Evolutionary conservation across 92 coral and sea anemone species (phyloP).

Genomic region (Phenganax stokvisi): DNA sequence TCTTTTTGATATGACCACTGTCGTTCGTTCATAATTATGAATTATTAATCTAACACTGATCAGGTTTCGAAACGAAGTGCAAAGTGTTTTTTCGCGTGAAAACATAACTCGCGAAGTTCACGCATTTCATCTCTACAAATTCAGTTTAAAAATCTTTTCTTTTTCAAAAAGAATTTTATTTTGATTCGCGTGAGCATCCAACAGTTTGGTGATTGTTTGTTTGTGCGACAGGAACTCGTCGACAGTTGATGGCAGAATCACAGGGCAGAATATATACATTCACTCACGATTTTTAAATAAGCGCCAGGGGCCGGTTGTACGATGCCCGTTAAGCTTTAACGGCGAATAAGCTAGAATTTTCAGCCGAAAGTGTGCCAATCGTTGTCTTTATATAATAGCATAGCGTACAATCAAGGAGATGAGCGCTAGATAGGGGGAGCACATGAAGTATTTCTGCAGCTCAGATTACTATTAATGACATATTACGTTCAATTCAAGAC

Average conservation of each 20-base stretch:
- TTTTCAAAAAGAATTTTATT: neutral
- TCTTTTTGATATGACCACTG: constrained; percentile 17
- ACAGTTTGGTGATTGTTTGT: constrained; percentile 9
- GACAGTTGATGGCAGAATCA: neutral
- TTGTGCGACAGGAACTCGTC: constrained; percentile 13
- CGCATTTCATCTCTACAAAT: neutral
- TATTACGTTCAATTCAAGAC: too few relatives aligned
- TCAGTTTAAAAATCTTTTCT: neutral
- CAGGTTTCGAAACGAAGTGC: constrained; percentile 11
- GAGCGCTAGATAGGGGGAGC: too few relatives aligned
- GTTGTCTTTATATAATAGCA: too few relatives aligned
- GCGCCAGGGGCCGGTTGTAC: too few relatives aligned
- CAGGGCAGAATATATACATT: too few relatives aligned
- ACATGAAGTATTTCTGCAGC: too few relatives aligned
- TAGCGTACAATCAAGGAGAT: too few relatives aligned
- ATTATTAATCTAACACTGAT: constrained; percentile 15
- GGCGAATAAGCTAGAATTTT: too few relatives aligned
- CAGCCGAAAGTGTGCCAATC: too few relatives aligned
- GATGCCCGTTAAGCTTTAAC: too few relatives aligned
- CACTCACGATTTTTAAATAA: too few relatives aligned
- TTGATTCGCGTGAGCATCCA: neutral
- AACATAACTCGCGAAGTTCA: neutral
- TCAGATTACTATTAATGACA: too few relatives aligned
- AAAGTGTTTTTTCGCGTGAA: neutral
- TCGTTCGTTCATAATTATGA: neutral